phyloP scores from a whole-genome alignment of 2,113 vertebrate genomes.

The Shinisaurus crocodilurus region DNA sequence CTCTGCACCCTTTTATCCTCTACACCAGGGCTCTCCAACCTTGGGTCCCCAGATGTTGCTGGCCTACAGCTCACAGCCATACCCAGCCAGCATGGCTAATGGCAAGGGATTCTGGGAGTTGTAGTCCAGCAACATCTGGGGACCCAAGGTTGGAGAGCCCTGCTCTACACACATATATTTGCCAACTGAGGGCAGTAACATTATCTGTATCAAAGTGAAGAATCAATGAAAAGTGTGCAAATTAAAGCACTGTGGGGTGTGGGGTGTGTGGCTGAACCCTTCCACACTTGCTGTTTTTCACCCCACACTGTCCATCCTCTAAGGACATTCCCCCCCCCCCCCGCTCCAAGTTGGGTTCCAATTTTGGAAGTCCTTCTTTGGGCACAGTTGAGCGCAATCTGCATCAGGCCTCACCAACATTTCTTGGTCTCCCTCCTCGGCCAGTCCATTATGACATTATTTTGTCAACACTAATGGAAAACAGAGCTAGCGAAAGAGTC shows the following conservation, averaged over 20 bases:
- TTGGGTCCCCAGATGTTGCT: too few relatives aligned
- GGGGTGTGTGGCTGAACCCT: not conserved
- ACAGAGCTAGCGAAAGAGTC: not conserved
- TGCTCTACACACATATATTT: too few relatives aligned
- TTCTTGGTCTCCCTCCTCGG: not conserved
- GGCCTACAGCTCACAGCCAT: too few relatives aligned
- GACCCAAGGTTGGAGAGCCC: too few relatives aligned
- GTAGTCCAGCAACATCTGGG: too few relatives aligned
- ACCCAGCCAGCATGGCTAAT: too few relatives aligned
- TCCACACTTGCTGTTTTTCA: not conserved
- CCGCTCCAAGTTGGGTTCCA: not conserved
- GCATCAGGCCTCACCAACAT: not conserved
- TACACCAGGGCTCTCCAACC: too few relatives aligned
- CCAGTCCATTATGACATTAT: not conserved
- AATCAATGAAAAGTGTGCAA: not conserved
- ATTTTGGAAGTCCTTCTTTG: not conserved
- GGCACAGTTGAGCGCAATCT: not conserved
- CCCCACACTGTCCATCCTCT: not conserved
- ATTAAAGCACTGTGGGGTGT: not conserved
- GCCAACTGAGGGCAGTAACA: not conserved
- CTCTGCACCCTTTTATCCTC: not conserved
- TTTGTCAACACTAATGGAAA: not conserved
- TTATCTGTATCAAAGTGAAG: not conserved
- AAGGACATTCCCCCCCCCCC: not conserved
- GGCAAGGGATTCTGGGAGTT: too few relatives aligned